Percentiles rank a stretch among this genome's conserved stretches.
These are phyloP conservation scores for Phrynosoma platyrhinos DNA, from an alignment of 2,113 vertebrate species.

Conservation along the genomic window DNA sequence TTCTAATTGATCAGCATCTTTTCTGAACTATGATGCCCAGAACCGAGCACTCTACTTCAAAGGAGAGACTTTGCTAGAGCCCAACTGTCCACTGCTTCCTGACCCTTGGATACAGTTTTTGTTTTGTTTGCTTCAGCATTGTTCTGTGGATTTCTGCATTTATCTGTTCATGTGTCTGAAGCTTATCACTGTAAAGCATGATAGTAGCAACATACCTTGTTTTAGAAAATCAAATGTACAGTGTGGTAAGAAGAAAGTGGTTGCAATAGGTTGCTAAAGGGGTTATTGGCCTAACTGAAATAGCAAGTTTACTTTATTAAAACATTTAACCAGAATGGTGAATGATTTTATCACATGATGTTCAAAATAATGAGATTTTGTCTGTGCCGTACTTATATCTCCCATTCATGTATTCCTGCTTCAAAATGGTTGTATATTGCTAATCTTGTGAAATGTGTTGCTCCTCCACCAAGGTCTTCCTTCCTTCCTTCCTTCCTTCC, in stretches of 20 bases:
- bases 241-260: background rate
- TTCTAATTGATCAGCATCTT: slow-evolving; percentile 1
- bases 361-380: slow-evolving; percentile 6
- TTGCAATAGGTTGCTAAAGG: background rate
- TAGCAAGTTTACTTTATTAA: background rate
- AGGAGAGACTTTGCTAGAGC: slow-evolving; percentile 28
- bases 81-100: background rate
- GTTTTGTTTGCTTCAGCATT: background rate
- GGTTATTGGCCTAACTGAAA: background rate
- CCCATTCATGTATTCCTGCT: slow-evolving; percentile 6
- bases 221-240: background rate
- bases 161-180: slow-evolving; percentile 10
- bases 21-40: slow-evolving; percentile 13
- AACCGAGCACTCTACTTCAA: slow-evolving; percentile 31
- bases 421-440: background rate
- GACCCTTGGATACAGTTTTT: background rate
- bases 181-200: background rate
- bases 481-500: no score
- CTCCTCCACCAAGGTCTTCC: background rate
- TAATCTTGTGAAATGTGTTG: background rate
- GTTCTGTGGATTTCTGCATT: slow-evolving; percentile 18
- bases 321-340: background rate
- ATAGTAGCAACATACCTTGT: background rate
- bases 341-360: background rate
- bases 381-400: background rate